Base-by-base conservation (phyloP, 2,113 vertebrate genomes). In the Choloepus hoffmanni region DNA sequence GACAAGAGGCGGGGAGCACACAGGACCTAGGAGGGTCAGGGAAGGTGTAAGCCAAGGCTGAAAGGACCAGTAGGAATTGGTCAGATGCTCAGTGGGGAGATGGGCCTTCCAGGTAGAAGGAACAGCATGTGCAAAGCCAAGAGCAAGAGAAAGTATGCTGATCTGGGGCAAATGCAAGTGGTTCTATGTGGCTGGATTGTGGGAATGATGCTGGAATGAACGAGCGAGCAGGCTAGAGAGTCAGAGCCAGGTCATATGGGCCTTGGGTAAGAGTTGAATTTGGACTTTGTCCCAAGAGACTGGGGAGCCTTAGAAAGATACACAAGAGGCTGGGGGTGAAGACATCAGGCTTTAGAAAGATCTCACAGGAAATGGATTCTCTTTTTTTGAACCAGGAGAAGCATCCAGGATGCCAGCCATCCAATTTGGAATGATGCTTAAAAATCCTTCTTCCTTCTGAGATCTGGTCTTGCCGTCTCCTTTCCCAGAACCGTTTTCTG, bases 401-500 rank as follows among this genome's bases (percentile, higher is more conserved):
- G 50, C 13, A 53, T 10, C 0, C 0, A 19, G 85, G 45, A 82
- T 68, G 43, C 40, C 83, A 60, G 33, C 28, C 48, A 18, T 45
- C 60, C 30, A 21, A 48, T 48, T 60, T 0, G 2, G 36, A 48
- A 76, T 3, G 33, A 30, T 15, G 48, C 1, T 53, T 5, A 8
- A n/a, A 76, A 28, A 48, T 48, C 0, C 40, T 65, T 43, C n/a
- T 83, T 58, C 53, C 23, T 68, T 67, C 63, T 15, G 60, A 87
- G 62, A 74, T 24, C 18, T 50, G 63, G 48, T 26, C 85, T 81
- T 53, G 26, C 55, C 5, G 7, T 72, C 40, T 86, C 67, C 74
- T 84, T 93, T 84, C 14, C 83, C 48, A 90, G 36, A 70, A 67
- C 43, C 63, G 67, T 65, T 89, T 95, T 78, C 48, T 11, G 70